Evolutionary conservation across 2,888 invertebrate genomes (phyloP), one percentile per base, ranked within the genome.

Genomic region (Pediacus dermestoides): DNA sequence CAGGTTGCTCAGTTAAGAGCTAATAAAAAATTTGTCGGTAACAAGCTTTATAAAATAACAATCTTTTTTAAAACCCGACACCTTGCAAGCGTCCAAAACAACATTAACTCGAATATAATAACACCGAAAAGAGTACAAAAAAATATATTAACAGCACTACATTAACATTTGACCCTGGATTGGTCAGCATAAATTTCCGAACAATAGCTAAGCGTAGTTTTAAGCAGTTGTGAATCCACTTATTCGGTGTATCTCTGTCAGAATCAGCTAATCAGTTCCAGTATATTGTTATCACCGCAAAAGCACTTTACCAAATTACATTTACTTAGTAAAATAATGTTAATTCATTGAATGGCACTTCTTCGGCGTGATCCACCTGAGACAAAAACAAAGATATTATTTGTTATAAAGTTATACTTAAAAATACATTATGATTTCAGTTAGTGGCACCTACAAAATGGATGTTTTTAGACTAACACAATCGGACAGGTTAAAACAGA

Each of bases 351-450:
- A 23, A 13, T 25, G 25, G 30, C 34, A 32, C 31, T 31, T 4
- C 14, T 16, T 14, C 16, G 4, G 10, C 13, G n/a, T n/a, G 3
- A 28, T 16, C 34, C 40, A 40, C 21, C 32, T 26, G 33, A 23
- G 15, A 36, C 40, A 40, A 23, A 39, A 27, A 36, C 30, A 35
- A 36, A 39, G 33, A 30, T 28, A 22, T 10, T 30, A 28, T 34
- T 34, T 33, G 33, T 28, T 39, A 34, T 43, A 39, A 54, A 52
- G 54, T 48, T 53, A 51, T 54, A 58, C 58, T 60, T 61, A 59
- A 58, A 60, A 55, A 51, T 49, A 44, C 59, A 61, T 61, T 60
- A 61, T 46, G 56, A 50, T 53, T 50, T 41, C 46, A 46, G 51
- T 49, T 39, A 40, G 42, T 42, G 49, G 50, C 56, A 51, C 49